These are phyloP conservation scores for Scrobipalpa costella DNA, from an alignment of 2,888 invertebrate species.

Conservation along the genomic window DNA sequence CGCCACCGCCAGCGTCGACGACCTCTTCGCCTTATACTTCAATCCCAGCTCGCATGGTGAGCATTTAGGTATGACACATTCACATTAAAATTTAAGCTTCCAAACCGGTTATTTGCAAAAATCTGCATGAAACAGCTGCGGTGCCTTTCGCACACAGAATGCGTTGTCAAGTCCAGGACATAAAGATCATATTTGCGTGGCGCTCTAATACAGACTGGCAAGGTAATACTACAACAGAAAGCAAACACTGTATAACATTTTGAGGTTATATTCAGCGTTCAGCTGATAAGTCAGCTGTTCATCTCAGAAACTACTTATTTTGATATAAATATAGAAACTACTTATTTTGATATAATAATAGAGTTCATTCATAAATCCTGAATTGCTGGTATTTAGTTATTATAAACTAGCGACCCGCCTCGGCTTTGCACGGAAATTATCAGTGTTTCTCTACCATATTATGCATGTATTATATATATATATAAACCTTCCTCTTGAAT, in stretches of 20 bases:
- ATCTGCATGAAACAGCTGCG: not conserved
- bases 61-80: slow-evolving; percentile 41
- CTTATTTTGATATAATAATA: too few relatives aligned
- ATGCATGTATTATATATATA: too few relatives aligned
- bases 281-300: not conserved
- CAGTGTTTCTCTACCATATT: too few relatives aligned
- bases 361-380: too few relatives aligned
- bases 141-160: not conserved
- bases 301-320: too few relatives aligned
- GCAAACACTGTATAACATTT: not conserved
- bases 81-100: not conserved
- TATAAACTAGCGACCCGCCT: too few relatives aligned
- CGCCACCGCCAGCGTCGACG: slow-evolving; percentile 85
- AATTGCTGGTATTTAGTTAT: too few relatives aligned
- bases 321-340: not conserved
- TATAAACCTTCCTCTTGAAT: too few relatives aligned
- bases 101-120: not conserved
- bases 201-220: not conserved
- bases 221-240: not conserved
- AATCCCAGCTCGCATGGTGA: slow-evolving; percentile 83
- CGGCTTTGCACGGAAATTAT: too few relatives aligned
- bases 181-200: not conserved
- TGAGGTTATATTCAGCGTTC: not conserved
- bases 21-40: slow-evolving; percentile 88
- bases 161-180: not conserved